These are phyloP conservation scores for Eupristina koningsbergeri DNA, from an alignment of 1,140 invertebrate genomes.

Conservation along the genomic window DNA sequence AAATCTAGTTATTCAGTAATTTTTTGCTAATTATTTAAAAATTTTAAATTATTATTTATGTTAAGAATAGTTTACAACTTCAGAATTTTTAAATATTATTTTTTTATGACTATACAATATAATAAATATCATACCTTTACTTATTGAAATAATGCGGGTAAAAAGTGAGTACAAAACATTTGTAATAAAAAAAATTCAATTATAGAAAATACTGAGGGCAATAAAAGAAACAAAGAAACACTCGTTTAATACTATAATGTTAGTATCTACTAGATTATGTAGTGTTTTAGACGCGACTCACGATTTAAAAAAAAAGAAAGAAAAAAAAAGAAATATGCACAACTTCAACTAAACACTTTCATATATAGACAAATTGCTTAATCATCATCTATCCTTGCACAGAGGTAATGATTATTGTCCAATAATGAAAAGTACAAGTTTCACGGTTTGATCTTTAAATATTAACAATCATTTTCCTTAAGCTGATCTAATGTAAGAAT, in stretches of 20 bases:
- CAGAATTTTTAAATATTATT: too few relatives aligned
- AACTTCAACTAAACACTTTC: slow-evolving; percentile 3
- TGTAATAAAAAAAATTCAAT: neutral
- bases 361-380: slow-evolving; percentile 20
- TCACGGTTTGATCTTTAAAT: neutral
- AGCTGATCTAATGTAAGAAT: neutral
- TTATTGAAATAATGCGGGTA: too few relatives aligned
- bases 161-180: neutral
- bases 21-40: too few relatives aligned
- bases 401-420: neutral
- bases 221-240: slow-evolving; percentile 4
- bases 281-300: neutral
- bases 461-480: neutral
- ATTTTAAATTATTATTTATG: too few relatives aligned
- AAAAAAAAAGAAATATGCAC: slow-evolving; percentile 32
- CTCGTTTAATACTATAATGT: neutral
- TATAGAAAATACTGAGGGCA: neutral
- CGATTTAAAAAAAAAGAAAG: slow-evolving; percentile 13
- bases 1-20: too few relatives aligned
- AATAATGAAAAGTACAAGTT: neutral
- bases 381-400: slow-evolving; percentile 27
- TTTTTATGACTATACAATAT: too few relatives aligned
- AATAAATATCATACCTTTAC: too few relatives aligned
- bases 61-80: too few relatives aligned
- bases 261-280: neutral